Conservation (phyloP, 2,113 vertebrate genomes). For the Laticauda colubrina region DNA sequence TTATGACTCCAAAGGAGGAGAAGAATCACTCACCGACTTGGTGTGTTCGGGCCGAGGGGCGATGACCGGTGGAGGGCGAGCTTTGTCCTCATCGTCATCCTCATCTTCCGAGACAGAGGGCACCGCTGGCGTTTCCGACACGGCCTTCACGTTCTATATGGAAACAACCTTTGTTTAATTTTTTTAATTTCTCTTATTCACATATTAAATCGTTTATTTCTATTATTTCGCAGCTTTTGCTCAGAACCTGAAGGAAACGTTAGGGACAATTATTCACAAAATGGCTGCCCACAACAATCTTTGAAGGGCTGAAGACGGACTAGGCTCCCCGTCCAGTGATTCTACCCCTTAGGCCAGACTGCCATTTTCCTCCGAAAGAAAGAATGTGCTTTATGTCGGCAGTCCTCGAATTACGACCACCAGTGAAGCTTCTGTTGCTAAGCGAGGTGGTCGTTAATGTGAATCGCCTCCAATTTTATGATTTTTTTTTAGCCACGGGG, state of each 20-base stretch:
- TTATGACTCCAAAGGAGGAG: not conserved
- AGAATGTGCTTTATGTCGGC: not conserved
- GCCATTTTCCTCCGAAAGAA: not conserved
- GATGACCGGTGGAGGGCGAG: slow-evolving; percentile 85
- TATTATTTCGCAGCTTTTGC: not conserved
- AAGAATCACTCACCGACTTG: slow-evolving; percentile 85
- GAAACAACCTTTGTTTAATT: not conserved
- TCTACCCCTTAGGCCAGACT: not conserved
- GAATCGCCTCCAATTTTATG: too few species aligned
- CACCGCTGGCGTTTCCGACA: slow-evolving; percentile 87
- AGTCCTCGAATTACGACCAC: not conserved
- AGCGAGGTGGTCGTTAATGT: not conserved
- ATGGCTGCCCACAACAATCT: not conserved
- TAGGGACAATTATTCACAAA: not conserved
- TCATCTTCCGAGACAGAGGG: slow-evolving; percentile 88
- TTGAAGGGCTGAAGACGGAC: not conserved
- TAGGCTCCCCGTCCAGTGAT: not conserved
- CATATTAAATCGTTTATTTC: too few species aligned
- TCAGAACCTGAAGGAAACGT: not conserved
- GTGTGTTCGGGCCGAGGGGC: slow-evolving; percentile 94
- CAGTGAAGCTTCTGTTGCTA: not conserved
- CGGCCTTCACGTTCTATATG: slow-evolving; percentile 82
- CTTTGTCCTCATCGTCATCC: slow-evolving; percentile 86
- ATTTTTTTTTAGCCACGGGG: too few species aligned
- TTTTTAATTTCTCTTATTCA: too few species aligned